Base-by-base conservation (phyloP, 2,797 vertebrate genomes). In the Danio aesculapii region DNA sequence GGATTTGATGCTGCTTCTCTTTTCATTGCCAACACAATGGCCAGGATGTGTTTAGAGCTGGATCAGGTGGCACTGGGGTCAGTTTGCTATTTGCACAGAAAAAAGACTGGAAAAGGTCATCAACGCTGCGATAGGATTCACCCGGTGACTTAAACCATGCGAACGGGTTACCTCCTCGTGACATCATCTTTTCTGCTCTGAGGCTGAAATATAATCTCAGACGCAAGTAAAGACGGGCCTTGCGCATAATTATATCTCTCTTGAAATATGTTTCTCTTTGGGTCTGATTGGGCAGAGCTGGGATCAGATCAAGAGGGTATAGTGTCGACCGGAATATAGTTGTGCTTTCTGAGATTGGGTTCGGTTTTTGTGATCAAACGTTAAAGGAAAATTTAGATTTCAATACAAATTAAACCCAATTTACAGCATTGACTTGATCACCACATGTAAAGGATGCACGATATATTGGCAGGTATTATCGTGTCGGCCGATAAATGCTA, bases 151-250 rank as follows among this genome's bases (percentile, higher is more conserved):
- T 46, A 77, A 74, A 43, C 64, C 41, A 44, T 50, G 64, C 19
- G 52, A 75, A 39, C 12, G 50, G 8, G 17, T 85, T 66, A 84
- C 68, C 82, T 81, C 70, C 44, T 13, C 6, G 19, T 88, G 72
- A 85, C 85, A 71, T 86, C 84, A 84, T 59, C 83, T 81, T n/a
- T 58, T 55, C 57, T 21, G 11, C 81, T 79, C 57, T 79, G 55
- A 71, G 82, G 81, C 59, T 77, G 81, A 80, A 86, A 84, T 77
- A 59, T 70, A 77, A 81, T 82, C 82, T 46, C 58, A 66, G 49
- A 67, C 12, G 49, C 71, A 75, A 81, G 77, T 70, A 43, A 74
- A 67, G 70, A 79, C 55, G 30, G 77, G 53, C 68, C 50, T 50
- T 73, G 55, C 17, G 16, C 57, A 47, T 77, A 61, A 83, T 82